A percentile compares a stretch with the other conserved stretches of the same genome.
Conservation (phyloP, 2,888 invertebrate species). For the Anarsia innoxiella region DNA sequence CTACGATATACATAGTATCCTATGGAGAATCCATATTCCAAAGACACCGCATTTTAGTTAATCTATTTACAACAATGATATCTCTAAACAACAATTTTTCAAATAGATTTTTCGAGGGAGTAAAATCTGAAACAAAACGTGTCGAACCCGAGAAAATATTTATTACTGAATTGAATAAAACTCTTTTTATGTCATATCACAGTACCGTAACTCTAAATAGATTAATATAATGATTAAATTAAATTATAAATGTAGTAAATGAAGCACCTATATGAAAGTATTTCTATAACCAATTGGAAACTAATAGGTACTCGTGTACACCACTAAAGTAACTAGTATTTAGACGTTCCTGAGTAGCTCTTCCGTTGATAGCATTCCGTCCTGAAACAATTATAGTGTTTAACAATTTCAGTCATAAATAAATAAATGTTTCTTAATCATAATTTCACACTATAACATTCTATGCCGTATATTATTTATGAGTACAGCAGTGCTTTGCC, state of each 20-base stretch:
- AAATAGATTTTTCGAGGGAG: constrained; percentile 7
- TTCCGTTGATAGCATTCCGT: constrained; percentile 72
- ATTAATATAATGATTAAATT: too few relatives aligned
- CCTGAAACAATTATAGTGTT: constrained; percentile 63
- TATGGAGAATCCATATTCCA: constrained; percentile 54
- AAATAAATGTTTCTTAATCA: too few relatives aligned
- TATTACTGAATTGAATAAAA: too few relatives aligned
- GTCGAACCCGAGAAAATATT: too few relatives aligned
- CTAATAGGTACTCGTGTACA: constrained; percentile 25
- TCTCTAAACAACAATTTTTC: constrained; percentile 25
- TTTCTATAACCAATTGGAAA: constrained; percentile 35
- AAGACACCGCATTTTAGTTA: constrained; percentile 38
- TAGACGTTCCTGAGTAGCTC: constrained; percentile 71
- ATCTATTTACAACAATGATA: constrained; percentile 52
- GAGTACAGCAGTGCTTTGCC: too few relatives aligned
- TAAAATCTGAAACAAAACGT: too few relatives aligned
- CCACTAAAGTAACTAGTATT: constrained; percentile 25
- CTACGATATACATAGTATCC: constrained; percentile 31
- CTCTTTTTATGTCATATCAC: constrained; percentile 51
- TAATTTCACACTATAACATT: too few relatives aligned
- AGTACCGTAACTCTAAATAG: constrained; percentile 49
- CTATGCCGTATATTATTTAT: too few relatives aligned
- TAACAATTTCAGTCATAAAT: too few relatives aligned
- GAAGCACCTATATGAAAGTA: constrained; percentile 29
- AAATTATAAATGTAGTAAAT: constrained; percentile 30